These are phyloP conservation scores for Spinus pinus DNA, from an alignment of 2,797 vertebrate species.

Conservation along the genomic window DNA sequence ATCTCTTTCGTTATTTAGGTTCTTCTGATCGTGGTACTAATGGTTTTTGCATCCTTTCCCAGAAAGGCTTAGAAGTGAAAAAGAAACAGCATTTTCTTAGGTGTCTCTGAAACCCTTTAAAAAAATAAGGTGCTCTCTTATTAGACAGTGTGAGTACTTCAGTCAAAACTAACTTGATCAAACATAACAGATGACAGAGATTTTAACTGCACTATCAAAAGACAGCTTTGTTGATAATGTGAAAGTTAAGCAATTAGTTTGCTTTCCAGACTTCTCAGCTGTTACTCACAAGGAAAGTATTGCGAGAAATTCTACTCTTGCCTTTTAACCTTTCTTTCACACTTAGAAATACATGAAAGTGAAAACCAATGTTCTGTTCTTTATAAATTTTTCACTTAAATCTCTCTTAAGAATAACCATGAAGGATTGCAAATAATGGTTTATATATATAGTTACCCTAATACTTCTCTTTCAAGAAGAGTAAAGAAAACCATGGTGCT, in stretches of 20 bases:
- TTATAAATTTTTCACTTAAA: constrained; percentile 2
- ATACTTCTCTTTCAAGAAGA: neutral
- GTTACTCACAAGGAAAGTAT: constrained; percentile 13
- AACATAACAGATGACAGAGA: neutral
- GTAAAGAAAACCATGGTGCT: neutral
- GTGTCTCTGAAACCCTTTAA: neutral
- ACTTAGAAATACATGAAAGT: neutral
- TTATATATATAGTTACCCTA: constrained; percentile 2
- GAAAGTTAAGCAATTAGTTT: constrained; percentile 26
- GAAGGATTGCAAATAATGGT: neutral
- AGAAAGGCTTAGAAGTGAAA: neutral
- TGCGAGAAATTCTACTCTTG: constrained; percentile 16
- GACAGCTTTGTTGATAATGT: neutral
- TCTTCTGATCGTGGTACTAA: neutral
- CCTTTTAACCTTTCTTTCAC: constrained; percentile 9
- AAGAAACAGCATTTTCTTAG: neutral
- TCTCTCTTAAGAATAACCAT: neutral
- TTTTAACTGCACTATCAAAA: neutral
- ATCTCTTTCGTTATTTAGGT: neutral
- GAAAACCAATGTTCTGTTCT: neutral
- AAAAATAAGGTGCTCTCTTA: neutral
- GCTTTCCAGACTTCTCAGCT: constrained; percentile 24
- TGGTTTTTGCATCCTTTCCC: neutral
- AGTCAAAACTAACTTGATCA: neutral
- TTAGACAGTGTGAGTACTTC: neutral